Conservation (phyloP, 2,113 vertebrate species). For the Carassius gibelio region DNA sequence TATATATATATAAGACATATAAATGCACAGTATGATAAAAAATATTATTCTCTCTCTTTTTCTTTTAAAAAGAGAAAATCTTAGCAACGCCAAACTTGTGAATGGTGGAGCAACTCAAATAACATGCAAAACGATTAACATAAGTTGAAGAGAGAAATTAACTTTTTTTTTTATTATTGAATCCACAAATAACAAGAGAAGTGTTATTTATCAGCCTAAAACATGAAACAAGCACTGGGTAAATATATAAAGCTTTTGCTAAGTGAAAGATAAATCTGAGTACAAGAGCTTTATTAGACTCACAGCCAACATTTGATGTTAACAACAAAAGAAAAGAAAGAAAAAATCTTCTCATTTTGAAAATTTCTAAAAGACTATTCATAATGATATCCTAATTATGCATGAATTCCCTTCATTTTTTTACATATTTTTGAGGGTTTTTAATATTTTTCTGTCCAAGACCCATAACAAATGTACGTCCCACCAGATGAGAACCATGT, state of each 20-base stretch:
- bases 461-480: neutral
- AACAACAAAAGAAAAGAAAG: neutral
- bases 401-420: neutral
- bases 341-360: too few relatives aligned
- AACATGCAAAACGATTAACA: neutral
- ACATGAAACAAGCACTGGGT: neutral
- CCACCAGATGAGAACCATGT: neutral
- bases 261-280: neutral
- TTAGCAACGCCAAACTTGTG: neutral
- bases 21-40: neutral
- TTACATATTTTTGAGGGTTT: neutral
- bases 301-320: neutral
- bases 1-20: too few relatives aligned
- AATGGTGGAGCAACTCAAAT: neutral
- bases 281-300: neutral
- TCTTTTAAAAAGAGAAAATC: neutral
- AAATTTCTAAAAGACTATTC: too few relatives aligned
- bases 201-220: neutral
- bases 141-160: neutral
- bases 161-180: neutral
- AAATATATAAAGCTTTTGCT: neutral
- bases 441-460: neutral
- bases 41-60: too few relatives aligned
- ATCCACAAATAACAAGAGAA: neutral
- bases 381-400: neutral